Evolutionary conservation across 1,140 invertebrate species (phyloP).

Genomic region (Eueides isabella): DNA sequence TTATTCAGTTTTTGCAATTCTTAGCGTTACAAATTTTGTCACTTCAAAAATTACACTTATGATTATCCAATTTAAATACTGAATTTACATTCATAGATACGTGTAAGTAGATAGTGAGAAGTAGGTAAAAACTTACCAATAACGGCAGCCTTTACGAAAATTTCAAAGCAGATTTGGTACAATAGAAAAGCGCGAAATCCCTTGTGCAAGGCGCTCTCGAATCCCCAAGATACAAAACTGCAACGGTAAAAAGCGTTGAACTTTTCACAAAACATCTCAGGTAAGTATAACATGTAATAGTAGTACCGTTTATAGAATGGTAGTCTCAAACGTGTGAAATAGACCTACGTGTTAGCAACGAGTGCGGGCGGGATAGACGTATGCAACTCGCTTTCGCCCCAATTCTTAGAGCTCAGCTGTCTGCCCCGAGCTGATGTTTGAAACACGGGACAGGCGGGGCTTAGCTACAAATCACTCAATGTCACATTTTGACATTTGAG

Average conservation of each 20-base stretch:
- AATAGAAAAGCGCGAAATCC: conserved; percentile 50
- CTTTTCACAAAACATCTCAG: conserved; percentile 80
- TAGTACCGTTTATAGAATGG: conserved; percentile 77
- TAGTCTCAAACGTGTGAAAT: conserved; percentile 64
- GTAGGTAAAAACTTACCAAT: conserved; percentile 2
- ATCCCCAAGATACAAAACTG: conserved; percentile 72
- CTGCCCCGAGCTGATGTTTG: conserved; percentile 80
- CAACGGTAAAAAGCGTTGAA: conserved; percentile 75
- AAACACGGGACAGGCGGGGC: conserved; percentile 83
- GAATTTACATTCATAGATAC: too few species aligned
- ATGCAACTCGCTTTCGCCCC: conserved; percentile 68
- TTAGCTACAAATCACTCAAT: conserved; percentile 83
- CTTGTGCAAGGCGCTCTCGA: conserved; percentile 64
- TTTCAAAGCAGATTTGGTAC: conserved; percentile 31
- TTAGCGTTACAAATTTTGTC: too few species aligned
- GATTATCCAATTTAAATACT: not conserved
- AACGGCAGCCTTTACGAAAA: conserved; percentile 19
- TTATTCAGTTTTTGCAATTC: too few species aligned
- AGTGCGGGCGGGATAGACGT: conserved; percentile 65
- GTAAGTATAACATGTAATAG: conserved; percentile 74
- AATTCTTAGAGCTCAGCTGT: conserved; percentile 79
- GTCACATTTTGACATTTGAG: conserved; percentile 83
- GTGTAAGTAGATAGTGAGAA: too few species aligned
- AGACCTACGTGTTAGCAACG: conserved; percentile 49
- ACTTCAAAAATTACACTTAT: not conserved